Evolutionary conservation across 2,888 invertebrate genomes (phyloP), one percentile per base, ranked within the genome.

Genomic region (Sepiola atlantica): DNA sequence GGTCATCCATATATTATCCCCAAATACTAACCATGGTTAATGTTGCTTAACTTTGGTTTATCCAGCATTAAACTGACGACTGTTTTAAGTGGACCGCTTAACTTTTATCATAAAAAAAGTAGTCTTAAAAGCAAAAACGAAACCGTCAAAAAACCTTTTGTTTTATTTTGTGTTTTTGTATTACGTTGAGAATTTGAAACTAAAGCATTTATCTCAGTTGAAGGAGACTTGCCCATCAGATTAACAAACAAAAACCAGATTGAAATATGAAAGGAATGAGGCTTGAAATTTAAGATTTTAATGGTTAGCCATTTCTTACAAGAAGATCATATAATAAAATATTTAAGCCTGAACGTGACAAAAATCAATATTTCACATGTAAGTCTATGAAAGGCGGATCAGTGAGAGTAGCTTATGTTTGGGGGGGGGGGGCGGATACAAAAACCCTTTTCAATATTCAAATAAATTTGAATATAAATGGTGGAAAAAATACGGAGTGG

Each of bases 181-280:
- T 45, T 45, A 45, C 45, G 45, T 8, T 45, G 45, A 45, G 45
- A 45, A 77, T 32, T 77, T 77, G 3, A 77, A 32, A 77, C n/a
- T 77, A 77, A 77, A 77, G n/a, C 77, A 77, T n/a, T 77, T 77
- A 77, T 77, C 77, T 77, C 77, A 77, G 77, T 77, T 77, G n/a
- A 77, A 77, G n/a, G 77, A 32, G n/a, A 77, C 77, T 77, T 77
- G 77, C 77, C n/a, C 77, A 77, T 77, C 77, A 77, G 77, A 77
- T 77, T 77, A 77, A 32, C 77, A 77, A 77, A 45, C 16, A 77
- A n/a, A 77, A 77, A n/a, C 77, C 77, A 77, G 16, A 32, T 16
- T 77, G 77, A 77, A 77, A 77, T 77, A 77, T 77, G 77, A 77
- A 77, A 77, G 77, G 77, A 77, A 77, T 77, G 77, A 77, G 12